Evolutionary conservation across 2,888 invertebrate species (phyloP).

Genomic region (Sesamia inferens): DNA sequence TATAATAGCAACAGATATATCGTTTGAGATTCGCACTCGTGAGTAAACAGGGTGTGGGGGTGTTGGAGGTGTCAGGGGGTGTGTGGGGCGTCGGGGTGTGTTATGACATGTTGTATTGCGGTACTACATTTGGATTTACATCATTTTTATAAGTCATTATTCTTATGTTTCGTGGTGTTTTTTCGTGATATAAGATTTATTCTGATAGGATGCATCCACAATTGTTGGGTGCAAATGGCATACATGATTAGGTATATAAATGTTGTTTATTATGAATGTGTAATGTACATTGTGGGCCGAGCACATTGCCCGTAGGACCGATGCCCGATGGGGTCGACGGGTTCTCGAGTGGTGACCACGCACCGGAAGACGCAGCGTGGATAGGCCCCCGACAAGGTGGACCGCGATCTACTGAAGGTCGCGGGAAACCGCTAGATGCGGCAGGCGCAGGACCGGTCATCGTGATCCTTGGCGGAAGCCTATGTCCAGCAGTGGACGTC

Average conservation of each 20-base stretch:
- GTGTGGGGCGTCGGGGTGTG: conserved; percentile 1
- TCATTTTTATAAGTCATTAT: conserved; percentile 40
- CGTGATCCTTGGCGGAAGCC: too few species aligned
- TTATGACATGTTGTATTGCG: conserved; percentile 22
- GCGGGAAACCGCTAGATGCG: too few species aligned
- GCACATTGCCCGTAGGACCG: too few species aligned
- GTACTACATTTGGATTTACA: conserved; percentile 11
- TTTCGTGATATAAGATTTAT: conserved; percentile 7
- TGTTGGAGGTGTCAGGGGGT: conserved; percentile 13
- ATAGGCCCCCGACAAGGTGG: too few species aligned
- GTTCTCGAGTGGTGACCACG: too few species aligned
- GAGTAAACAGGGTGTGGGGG: conserved; percentile 37
- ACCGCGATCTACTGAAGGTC: too few species aligned
- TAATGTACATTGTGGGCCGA: not conserved
- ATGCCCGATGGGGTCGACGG: too few species aligned
- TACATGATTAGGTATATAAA: not conserved
- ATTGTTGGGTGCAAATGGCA: not conserved
- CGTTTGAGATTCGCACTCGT: conserved; percentile 33
- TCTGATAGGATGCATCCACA: not conserved
- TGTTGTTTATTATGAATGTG: not conserved
- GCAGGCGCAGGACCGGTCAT: too few species aligned
- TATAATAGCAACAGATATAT: conserved; percentile 14
- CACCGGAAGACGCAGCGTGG: too few species aligned
- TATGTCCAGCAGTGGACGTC: too few species aligned
- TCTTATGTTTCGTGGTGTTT: conserved; percentile 1